These are phyloP conservation scores for Thalassophryne amazonica DNA, from an alignment of 2,797 vertebrate genomes.

Conservation along the genomic window DNA sequence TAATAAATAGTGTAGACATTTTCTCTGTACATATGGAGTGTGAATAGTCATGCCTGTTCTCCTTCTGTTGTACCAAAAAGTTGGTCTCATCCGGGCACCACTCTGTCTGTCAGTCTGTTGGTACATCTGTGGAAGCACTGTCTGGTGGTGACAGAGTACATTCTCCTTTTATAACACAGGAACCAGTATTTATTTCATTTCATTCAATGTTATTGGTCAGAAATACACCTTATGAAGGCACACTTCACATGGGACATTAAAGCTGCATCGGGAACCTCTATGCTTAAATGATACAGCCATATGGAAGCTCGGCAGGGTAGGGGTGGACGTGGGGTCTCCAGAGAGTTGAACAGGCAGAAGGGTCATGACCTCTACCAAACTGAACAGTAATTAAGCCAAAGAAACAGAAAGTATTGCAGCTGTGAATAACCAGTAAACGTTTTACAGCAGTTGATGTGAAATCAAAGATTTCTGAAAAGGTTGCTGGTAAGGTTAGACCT, in stretches of 20 bases:
- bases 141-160: conserved; percentile 24
- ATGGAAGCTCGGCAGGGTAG: too few species aligned
- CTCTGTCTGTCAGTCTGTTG: conserved; percentile 47
- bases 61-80: conserved; percentile 24
- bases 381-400: too few species aligned
- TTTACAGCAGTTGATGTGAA: too few species aligned
- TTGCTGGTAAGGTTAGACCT: too few species aligned
- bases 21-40: conserved; percentile 12
- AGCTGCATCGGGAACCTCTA: background rate
- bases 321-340: too few species aligned
- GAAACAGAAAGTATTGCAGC: too few species aligned
- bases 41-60: conserved; percentile 32
- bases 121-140: conserved; percentile 35
- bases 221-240: too few species aligned
- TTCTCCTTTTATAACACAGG: conserved; percentile 11
- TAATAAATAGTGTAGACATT: too few species aligned
- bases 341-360: too few species aligned
- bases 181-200: conserved; percentile 39
- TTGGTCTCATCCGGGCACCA: conserved; percentile 40
- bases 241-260: conserved; percentile 10
- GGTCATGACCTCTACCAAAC: too few species aligned
- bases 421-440: too few species aligned
- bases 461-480: too few species aligned
- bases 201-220: conserved; percentile 30
- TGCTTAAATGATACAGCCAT: background rate